Evolutionary conservation across 2,113 vertebrate genomes (phyloP).

Genomic region (Misgurnus mizolepis): DNA sequence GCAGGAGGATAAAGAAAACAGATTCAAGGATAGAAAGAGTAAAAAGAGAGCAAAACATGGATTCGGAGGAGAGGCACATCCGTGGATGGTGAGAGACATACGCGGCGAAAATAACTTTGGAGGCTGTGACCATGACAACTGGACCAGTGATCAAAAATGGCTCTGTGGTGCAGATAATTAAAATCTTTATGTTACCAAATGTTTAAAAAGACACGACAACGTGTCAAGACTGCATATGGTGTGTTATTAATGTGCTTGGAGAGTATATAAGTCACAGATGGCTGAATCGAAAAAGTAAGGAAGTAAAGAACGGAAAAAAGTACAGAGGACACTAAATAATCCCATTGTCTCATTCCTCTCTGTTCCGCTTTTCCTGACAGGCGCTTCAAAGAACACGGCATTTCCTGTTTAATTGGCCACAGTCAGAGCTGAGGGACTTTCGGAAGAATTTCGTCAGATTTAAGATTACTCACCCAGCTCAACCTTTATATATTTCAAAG

Average conservation of each 20-base stretch:
- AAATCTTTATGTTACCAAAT: neutral
- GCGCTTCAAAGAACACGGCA: constrained; percentile 58
- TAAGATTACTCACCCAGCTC: neutral
- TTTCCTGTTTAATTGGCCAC: constrained; percentile 63
- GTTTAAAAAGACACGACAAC: neutral
- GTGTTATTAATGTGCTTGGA: neutral
- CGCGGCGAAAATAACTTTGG: neutral
- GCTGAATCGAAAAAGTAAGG: neutral
- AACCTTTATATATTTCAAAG: neutral
- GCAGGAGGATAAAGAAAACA: constrained; percentile 27
- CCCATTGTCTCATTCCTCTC: constrained; percentile 52
- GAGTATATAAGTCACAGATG: neutral
- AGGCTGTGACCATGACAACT: constrained; percentile 8
- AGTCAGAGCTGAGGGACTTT: constrained; percentile 54
- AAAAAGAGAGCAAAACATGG: neutral
- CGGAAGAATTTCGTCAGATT: constrained; percentile 18
- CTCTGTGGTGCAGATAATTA: neutral
- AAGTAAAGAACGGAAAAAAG: neutral
- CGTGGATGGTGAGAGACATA: neutral
- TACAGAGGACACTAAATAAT: constrained; percentile 34
- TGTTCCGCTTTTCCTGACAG: constrained; percentile 58
- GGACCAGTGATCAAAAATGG: neutral
- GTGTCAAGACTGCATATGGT: neutral
- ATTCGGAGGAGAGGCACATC: neutral
- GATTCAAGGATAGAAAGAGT: constrained; percentile 48